phyloP scores from a whole-genome alignment of 2,797 vertebrate species.

The Oreochromis mossambicus region DNA sequence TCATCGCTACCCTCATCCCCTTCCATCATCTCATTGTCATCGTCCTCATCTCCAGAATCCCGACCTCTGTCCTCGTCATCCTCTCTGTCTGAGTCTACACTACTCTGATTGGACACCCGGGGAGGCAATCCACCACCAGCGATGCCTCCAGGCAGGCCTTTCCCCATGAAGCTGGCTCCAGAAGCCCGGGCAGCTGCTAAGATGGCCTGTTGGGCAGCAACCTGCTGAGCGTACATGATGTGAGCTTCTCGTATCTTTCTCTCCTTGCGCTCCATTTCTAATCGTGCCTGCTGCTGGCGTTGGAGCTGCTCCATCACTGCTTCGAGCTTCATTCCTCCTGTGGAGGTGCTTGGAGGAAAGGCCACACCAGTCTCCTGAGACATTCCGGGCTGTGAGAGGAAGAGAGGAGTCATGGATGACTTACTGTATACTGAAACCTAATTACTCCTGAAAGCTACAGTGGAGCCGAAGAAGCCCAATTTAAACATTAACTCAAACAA shows the following conservation, averaged over 20 bases:
- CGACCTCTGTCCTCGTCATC: conserved; percentile 73
- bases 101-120: conserved; percentile 78
- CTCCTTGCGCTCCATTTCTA: conserved; percentile 88
- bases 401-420: conserved; percentile 22
- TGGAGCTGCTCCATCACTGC: conserved; percentile 93
- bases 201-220: conserved; percentile 84
- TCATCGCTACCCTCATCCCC: conserved; percentile 84
- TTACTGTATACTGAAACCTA: conserved; percentile 18
- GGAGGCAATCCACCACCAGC: conserved; percentile 47
- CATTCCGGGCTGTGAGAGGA: conserved; percentile 63
- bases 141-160: conserved; percentile 62
- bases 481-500: background rate
- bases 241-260: conserved; percentile 85
- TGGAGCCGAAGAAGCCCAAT: background rate
- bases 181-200: conserved; percentile 81
- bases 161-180: conserved; percentile 72
- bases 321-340: conserved; percentile 88
- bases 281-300: conserved; percentile 82
- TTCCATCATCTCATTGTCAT: conserved; percentile 77
- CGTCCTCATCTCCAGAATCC: conserved; percentile 71
- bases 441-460: background rate
- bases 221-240: conserved; percentile 87
- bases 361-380: conserved; percentile 77
- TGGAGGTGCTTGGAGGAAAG: conserved; percentile 78
- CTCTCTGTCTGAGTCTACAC: conserved; percentile 80